Evolutionary conservation across 2,888 invertebrate species (phyloP), one percentile per base, ranked within the genome.

Genomic region (Tetranychus piercei): DNA sequence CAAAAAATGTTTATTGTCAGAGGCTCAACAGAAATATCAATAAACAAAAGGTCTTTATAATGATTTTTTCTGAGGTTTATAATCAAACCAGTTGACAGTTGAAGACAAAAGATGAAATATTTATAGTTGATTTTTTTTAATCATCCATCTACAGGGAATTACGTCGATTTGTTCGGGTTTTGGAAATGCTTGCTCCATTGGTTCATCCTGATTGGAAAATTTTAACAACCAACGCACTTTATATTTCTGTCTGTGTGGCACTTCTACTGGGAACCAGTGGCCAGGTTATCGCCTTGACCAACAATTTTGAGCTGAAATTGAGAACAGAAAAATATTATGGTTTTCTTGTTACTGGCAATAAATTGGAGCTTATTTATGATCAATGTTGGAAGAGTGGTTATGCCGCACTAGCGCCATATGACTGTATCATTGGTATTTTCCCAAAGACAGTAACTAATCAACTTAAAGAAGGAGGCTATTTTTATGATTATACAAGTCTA

Each of bases 401-500:
- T 23, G 18, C 22, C 18, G 22, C 20, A 20, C 20, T 23, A 8
- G 69, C 69, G 6, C 69, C 69, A 1, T 69, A 69, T 43, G 72
- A 44, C 18, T 72, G 72, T 72, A 72, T 72, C 34, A 44, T 45
- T 72, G 45, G 45, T 43, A 72, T 72, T 20, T 72, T 72, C 34
- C 44, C 72, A 1, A 45, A 72, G 18, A 72, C 45, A 11, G 72
- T 72, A 44, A 34, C 44, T 34, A 45, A 72, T 72, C 72, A 72
- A 43, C 18, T 72, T 11, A 72, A 72, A 34, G 45, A 72, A 7
- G 69, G 69, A 69, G 69, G 69, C 18, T 69, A 23, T 23, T 69
- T 69, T 23, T 71, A 74, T 64, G 20, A 74, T n/a, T 34, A 71
- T 71, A 69, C 69, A 69, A 69, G n/a, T 20, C 20, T 69, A 11